These are phyloP conservation scores for Achroia grisella DNA, from an alignment of 1,140 invertebrate genomes.

Conservation along the genomic window DNA sequence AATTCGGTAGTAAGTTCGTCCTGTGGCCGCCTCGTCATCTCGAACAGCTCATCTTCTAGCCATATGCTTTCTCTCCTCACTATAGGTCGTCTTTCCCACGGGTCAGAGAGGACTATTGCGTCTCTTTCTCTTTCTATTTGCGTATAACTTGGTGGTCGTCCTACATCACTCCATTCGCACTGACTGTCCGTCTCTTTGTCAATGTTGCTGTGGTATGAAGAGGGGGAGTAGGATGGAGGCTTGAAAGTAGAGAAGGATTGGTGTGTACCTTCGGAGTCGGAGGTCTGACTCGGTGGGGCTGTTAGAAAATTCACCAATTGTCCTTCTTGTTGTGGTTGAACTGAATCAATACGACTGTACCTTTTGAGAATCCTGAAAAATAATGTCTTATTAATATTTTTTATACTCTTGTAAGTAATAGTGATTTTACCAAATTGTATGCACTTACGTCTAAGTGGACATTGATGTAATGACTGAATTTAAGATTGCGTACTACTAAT, in stretches of 20 bases:
- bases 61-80: slow-evolving; percentile 74
- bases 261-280: slow-evolving; percentile 51
- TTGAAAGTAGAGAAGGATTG: slow-evolving; percentile 76
- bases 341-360: slow-evolving; percentile 78
- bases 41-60: slow-evolving; percentile 82
- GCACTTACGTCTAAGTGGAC: too few species aligned
- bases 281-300: slow-evolving; percentile 66
- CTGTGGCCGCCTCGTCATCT: slow-evolving; percentile 82
- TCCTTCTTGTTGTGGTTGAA: slow-evolving; percentile 64
- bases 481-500: too few species aligned
- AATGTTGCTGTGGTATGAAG: slow-evolving; percentile 57
- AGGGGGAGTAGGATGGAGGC: slow-evolving; percentile 69
- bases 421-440: too few species aligned
- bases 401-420: too few species aligned
- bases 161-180: slow-evolving; percentile 63
- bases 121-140: slow-evolving; percentile 58
- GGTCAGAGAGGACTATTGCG: slow-evolving; percentile 71
- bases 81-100: slow-evolving; percentile 64
- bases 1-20: slow-evolving; percentile 87
- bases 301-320: slow-evolving; percentile 80
- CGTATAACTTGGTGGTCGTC: slow-evolving; percentile 71
- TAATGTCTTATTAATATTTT: background rate
- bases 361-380: slow-evolving; percentile 75
- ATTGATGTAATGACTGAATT: too few species aligned
- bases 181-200: slow-evolving; percentile 60